Evolutionary conservation across 2,797 vertebrate species (phyloP), one percentile per base, ranked within the genome.

Genomic region (Falco columbarius): DNA sequence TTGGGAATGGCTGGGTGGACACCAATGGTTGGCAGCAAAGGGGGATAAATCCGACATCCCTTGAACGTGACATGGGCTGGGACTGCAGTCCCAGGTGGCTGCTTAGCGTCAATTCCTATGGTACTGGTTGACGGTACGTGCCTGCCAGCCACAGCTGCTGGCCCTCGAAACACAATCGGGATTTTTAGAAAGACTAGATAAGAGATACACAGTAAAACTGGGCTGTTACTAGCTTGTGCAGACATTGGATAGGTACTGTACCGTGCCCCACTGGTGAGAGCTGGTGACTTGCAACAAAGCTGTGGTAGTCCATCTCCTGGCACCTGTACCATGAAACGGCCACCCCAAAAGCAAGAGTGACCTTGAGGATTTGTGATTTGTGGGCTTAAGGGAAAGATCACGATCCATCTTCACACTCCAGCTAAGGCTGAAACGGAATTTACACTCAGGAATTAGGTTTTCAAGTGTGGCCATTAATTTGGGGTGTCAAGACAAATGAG

Each of bases 1-100:
- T 96, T 96, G 91, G 94, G 89, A 95, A 89, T 93, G 96, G 62
- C 88, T 94, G 93, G 86, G 91, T 96, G 94, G 93, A 95, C 83
- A 89, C 95, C 93, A 82, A 26, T 89, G 95, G 93, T 51, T 97
- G 97, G 95, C 95, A 96, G 93, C 89, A 86, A 66, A 96, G 93
- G 89, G 93, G 86, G 75, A 92, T 93, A 95, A 95, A 86, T 97
- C 81, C 0, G 2, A 94, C 94, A 95, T 95, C 93, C 93, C 96
- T 93, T 97, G 92, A 96, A 97, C 85, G 93, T 97, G 95, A 95
- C 93, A 72, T 32, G 62, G 71, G 56, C 89, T 94, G 90, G 89
- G 95, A 96, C 47, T 6, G 6, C 94, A 82, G 85, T 97, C 95
- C 96, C 95, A 97, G 87, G 92, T 93, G 94, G 81, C 83, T 47